Evolutionary conservation across 2,888 invertebrate species (phyloP).

Genomic region (Eurois occulta): DNA sequence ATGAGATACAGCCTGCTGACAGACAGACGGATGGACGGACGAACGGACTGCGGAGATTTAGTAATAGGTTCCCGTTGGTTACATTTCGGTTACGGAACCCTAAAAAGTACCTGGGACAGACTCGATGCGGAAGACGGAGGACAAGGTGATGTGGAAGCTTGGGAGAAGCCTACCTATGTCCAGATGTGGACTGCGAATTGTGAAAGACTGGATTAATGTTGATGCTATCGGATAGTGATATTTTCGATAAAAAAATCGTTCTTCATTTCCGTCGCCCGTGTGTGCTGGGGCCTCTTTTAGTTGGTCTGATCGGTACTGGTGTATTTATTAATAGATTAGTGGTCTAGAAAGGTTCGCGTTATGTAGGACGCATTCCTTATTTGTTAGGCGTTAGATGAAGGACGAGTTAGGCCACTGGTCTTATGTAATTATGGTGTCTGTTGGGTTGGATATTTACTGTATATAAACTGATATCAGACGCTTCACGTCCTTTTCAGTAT

Average conservation of each 20-base stretch:
- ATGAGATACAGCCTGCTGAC: too few relatives aligned
- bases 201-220: too few relatives aligned
- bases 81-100: too few relatives aligned
- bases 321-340: conserved; percentile 37
- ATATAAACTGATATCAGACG: background rate
- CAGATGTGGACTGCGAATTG: background rate
- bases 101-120: too few relatives aligned
- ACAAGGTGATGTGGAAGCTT: background rate
- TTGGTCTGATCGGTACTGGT: conserved; percentile 31
- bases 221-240: background rate
- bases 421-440: background rate
- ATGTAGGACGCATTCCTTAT: conserved; percentile 61
- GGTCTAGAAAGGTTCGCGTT: conserved; percentile 54
- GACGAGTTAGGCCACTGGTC: conserved; percentile 20
- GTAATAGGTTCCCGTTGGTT: too few relatives aligned
- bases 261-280: background rate
- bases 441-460: background rate
- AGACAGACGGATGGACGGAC: too few relatives aligned
- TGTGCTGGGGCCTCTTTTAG: conserved; percentile 11
- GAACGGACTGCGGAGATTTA: too few relatives aligned
- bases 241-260: background rate
- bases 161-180: background rate
- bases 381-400: conserved; percentile 44
- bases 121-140: too few relatives aligned
- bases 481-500: background rate